Base-by-base conservation (phyloP, 2,797 vertebrate genomes). In the Harpagifer antarcticus region DNA sequence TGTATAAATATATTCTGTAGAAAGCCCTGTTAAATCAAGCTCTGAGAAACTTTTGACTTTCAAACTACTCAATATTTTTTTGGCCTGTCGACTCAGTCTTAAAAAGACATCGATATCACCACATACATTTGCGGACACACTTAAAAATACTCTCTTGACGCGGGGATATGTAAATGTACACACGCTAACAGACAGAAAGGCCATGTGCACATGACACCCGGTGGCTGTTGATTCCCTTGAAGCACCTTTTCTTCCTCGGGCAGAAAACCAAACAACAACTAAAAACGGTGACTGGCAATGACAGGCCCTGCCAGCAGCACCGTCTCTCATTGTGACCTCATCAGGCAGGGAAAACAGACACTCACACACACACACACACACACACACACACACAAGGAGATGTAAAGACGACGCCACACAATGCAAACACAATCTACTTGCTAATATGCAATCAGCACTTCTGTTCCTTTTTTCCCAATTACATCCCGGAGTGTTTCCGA, bases 241-340 rank as follows among this genome's bases (percentile, higher is more conserved):
- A 86, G 84, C 85, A 93, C 88, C 88, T 90, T 89, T 86, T 86
- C 86, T 79, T 85, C 88, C 87, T 79, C 79, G 42, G 86, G 88
- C 86, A 90, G 78, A 78, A 90, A 83, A 85, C 79, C 88, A 87
- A 91, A 92, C 88, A 91, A 92, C 87, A 91, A 90, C 76, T 67
- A 50, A 81, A 37, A 91, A 90, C 85, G 77, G 87, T 91, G 91
- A 92, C 78, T 90, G 82, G 89, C 83, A 88, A 89, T 91, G 91
- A 93, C 91, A 92, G 84, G 76, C 82, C 78, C 86, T 89, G 88
- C 86, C 89, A 89, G 88, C 86, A 88, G 86, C 82, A 63, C 76
- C 62, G 44, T 73, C 81, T 82, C 88, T 90, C 87, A 85, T 60
- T 49, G 66, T 92, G 91, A 91, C 91, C 89, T 91, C 85, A 88